Evolutionary conservation across 2,113 vertebrate species (phyloP), one percentile per base, ranked within the genome.

Genomic region (Indicator maculatus): DNA sequence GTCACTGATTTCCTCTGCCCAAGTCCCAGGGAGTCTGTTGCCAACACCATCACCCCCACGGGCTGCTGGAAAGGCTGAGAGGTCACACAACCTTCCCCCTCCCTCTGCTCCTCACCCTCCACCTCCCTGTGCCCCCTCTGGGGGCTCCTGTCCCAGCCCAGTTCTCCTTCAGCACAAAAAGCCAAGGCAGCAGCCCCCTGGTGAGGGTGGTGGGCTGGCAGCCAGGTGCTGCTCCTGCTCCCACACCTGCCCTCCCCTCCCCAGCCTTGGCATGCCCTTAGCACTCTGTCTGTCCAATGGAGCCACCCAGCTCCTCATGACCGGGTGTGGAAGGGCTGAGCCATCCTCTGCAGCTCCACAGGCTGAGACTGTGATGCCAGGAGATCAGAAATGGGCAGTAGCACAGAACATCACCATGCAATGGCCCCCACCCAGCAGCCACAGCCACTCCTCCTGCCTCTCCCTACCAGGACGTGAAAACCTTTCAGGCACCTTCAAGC

Each of bases 121-220:
- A 36, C 3, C 47, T 58, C 20, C 58, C 45, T 39, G 41, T 2
- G 2, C 61, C 60, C 39, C 12, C 12, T 18, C 21, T 0, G 0
- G 0, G 26, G 67, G 11, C 31, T 83, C 27, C 66, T 50, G 8
- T 5, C 33, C 80, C 2, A 0, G 11, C 23, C 24, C 18, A n/a
- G 1, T 53, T n/a, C 67, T 73, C 39, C 47, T 55, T 15, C 64
- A 21, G 0, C 3, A 15, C 52, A 45, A 71, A 16, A 44, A 45
- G 39, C 21, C 44, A 30, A 0, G 8, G 24, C 4, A 26, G 6
- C 36, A 59, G 53, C 16, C 26, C 39, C 15, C 8, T 3, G 0
- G 61, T 1, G 28, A 69, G 59, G 18, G 67, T 0, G 2, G 16
- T 12, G 53, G 75, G 86, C 28, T 6, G 80, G 66, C 56, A 15